Percentiles rank a stretch among this genome's conserved stretches.
phyloP scores from a whole-genome alignment of 2,113 vertebrate species.

The Percopsis transmontana region DNA sequence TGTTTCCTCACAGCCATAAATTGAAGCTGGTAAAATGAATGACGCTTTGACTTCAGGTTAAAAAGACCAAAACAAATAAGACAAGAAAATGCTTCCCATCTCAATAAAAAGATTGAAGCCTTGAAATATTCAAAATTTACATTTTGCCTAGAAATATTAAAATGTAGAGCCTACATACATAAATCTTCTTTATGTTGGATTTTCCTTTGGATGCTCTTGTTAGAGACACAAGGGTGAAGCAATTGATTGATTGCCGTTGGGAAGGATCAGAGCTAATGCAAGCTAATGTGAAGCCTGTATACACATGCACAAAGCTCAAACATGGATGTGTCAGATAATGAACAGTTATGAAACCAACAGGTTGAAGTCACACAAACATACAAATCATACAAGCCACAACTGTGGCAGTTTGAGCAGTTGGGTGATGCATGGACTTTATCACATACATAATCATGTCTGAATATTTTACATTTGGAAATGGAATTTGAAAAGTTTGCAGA shows the following conservation, averaged over 20 bases:
- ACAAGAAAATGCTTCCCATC: too few relatives aligned
- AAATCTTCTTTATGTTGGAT: neutral
- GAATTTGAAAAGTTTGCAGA: too few relatives aligned
- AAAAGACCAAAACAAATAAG: too few relatives aligned
- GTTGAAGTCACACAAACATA: conserved; percentile 65
- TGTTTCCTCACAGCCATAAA: conserved; percentile 61
- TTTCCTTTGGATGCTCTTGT: conserved; percentile 2
- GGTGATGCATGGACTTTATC: conserved; percentile 18
- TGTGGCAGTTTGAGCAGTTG: conserved; percentile 22
- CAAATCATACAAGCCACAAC: conserved; percentile 52
- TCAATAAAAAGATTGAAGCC: too few relatives aligned
- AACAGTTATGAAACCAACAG: conserved; percentile 52
- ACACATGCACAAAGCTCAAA: conserved; percentile 23
- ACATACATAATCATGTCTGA: conserved; percentile 1
- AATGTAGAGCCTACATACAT: neutral
- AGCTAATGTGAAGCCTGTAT: conserved; percentile 22
- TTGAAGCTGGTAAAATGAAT: conserved; percentile 10
- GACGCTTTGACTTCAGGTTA: neutral
- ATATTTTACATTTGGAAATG: neutral
- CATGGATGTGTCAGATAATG: conserved; percentile 55
- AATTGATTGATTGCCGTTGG: conserved; percentile 36
- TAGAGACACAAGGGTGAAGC: conserved; percentile 33
- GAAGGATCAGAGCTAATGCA: conserved; percentile 36
- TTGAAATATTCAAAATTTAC: too few relatives aligned
- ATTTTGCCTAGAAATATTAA: neutral